These are phyloP conservation scores for Poeciliopsis infans DNA, from an alignment of 2,797 vertebrate genomes.

Conservation along the genomic window DNA sequence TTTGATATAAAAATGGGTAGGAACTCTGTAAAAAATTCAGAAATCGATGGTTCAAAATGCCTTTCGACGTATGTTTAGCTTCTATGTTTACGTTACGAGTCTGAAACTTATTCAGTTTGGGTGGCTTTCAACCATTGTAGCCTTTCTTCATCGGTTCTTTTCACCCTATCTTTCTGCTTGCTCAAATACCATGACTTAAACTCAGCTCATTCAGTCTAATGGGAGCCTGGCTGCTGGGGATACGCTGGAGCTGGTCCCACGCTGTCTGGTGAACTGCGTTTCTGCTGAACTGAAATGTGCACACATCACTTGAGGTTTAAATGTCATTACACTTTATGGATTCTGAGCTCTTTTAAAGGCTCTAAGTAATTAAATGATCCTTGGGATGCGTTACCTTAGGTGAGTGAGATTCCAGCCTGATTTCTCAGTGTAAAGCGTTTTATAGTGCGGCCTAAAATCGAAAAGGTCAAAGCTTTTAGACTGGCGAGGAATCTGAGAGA, in stretches of 20 bases:
- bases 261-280: slow-evolving; percentile 57
- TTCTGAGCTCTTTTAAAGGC: slow-evolving; percentile 51
- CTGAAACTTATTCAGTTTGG: slow-evolving; percentile 27
- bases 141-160: slow-evolving; percentile 45
- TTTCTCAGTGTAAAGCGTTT: slow-evolving; percentile 33
- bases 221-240: slow-evolving; percentile 57
- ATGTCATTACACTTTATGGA: slow-evolving; percentile 36
- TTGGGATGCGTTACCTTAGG: slow-evolving; percentile 47
- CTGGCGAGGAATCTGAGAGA: slow-evolving; percentile 27
- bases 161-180: slow-evolving; percentile 51
- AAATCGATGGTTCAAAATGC: not conserved
- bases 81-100: slow-evolving; percentile 12
- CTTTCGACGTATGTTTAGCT: not conserved
- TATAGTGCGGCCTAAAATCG: slow-evolving; percentile 45
- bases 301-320: slow-evolving; percentile 42
- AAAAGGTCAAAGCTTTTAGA: slow-evolving; percentile 32
- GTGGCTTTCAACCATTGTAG: slow-evolving; percentile 32
- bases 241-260: slow-evolving; percentile 59
- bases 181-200: slow-evolving; percentile 54
- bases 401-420: slow-evolving; percentile 34
- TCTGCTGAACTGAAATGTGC: slow-evolving; percentile 47
- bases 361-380: slow-evolving; percentile 43
- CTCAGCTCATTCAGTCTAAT: slow-evolving; percentile 62
- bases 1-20: not conserved
- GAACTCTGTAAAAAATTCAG: not conserved